Evolutionary conservation across 1,140 invertebrate genomes (phyloP).

Genomic region (Drosophila tropicalis): DNA sequence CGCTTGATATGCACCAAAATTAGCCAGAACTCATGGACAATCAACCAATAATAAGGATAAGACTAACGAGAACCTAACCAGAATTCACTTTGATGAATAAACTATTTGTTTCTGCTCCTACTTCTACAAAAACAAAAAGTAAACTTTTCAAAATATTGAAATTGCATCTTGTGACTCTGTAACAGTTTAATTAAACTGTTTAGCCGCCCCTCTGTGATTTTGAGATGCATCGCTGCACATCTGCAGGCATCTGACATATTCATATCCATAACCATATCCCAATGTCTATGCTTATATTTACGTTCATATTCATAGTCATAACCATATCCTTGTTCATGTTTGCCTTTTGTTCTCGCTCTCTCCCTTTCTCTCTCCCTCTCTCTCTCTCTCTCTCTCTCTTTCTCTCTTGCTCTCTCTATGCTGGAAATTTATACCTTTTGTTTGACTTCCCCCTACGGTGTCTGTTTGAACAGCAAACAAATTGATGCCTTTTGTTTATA

Average conservation of each 20-base stretch:
- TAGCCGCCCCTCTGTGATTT: background rate
- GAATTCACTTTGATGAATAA: background rate
- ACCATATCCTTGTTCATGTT: background rate
- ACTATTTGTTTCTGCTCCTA: background rate
- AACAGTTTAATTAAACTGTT: background rate
- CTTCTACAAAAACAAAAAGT: background rate
- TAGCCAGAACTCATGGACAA: slow-evolving; percentile 7
- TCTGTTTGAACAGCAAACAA: background rate
- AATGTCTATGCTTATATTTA: background rate
- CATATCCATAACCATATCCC: background rate
- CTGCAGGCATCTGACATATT: background rate
- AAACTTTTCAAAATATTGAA: background rate
- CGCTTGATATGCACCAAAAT: slow-evolving; percentile 36
- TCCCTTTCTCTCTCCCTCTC: background rate
- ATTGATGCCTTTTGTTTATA: slow-evolving; percentile 2
- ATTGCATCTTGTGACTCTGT: background rate
- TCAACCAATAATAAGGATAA: background rate
- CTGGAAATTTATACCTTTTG: background rate
- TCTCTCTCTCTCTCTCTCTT: no score
- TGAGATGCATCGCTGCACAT: no score
- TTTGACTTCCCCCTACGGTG: background rate
- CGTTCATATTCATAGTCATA: background rate
- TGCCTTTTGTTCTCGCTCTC: background rate
- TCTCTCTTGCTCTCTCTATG: background rate
- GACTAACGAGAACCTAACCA: background rate